These are phyloP conservation scores for Willowsia nigromaculata DNA, from an alignment of 2,888 invertebrate genomes.

Conservation along the genomic window DNA sequence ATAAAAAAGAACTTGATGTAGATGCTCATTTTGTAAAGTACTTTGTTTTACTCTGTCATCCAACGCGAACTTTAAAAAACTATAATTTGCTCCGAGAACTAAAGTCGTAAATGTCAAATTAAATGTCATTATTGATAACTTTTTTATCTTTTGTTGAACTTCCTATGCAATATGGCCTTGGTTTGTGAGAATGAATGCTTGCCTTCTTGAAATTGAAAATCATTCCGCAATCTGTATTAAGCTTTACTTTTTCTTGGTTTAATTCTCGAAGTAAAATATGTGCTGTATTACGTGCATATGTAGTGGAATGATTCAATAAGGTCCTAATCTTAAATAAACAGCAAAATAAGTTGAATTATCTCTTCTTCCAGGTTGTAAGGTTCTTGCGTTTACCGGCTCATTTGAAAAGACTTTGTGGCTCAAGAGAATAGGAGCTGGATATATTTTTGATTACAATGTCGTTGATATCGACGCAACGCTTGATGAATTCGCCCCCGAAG, in stretches of 20 bases:
- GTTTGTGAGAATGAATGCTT: background rate
- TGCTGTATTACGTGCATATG: no score
- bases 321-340: no score
- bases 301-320: no score
- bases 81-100: no score
- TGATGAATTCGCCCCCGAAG: constrained; percentile 65
- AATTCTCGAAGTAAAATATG: background rate
- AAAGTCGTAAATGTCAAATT: no score
- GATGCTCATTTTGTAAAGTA: background rate
- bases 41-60: background rate
- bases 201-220: background rate
- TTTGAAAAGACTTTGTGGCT: constrained; percentile 65
- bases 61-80: background rate
- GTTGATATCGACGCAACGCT: constrained; percentile 55
- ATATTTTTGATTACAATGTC: constrained; percentile 67
- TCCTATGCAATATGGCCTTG: no score
- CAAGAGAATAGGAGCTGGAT: constrained; percentile 61
- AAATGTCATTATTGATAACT: background rate
- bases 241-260: no score
- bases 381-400: constrained; percentile 61
- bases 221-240: background rate
- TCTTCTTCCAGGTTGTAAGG: constrained; percentile 65
- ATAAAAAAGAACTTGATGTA: constrained; percentile 61
- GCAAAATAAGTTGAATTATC: no score
- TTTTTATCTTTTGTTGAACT: no score